Conservation (phyloP, 2,113 vertebrate species). For the Nettapus auritus region DNA sequence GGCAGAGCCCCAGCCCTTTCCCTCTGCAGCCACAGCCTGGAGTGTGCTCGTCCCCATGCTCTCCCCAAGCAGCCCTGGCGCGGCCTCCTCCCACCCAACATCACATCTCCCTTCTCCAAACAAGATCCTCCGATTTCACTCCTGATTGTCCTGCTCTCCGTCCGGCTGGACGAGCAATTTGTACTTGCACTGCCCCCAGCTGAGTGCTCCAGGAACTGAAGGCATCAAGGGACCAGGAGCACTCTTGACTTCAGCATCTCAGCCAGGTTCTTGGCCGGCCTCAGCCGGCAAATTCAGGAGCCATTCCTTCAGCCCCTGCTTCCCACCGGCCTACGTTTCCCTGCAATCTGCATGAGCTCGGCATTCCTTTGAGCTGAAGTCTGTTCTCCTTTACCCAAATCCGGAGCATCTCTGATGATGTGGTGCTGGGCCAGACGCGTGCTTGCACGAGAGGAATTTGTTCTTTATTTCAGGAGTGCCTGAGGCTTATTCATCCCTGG, state of each 20-base stretch:
- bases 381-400: background rate
- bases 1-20: background rate
- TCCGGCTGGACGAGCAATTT: background rate
- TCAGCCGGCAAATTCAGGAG: background rate
- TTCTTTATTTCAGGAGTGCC: background rate
- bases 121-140: background rate
- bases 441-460: background rate
- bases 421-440: background rate
- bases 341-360: background rate
- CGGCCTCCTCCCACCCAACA: background rate
- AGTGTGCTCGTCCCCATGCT: fast-evolving
- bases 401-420: background rate
- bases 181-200: background rate
- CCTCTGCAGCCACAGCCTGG: background rate
- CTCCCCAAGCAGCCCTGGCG: too few species aligned
- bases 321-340: background rate
- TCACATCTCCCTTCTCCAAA: background rate
- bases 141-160: background rate
- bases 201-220: background rate
- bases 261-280: background rate
- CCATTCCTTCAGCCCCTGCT: background rate
- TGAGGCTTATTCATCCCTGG: background rate
- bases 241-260: background rate
- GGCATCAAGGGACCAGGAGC: background rate
- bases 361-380: background rate